Percentiles rank a stretch among this genome's conserved stretches.
phyloP scores from a whole-genome alignment of 2,888 invertebrate species.

The Mythimna lalbum region DNA sequence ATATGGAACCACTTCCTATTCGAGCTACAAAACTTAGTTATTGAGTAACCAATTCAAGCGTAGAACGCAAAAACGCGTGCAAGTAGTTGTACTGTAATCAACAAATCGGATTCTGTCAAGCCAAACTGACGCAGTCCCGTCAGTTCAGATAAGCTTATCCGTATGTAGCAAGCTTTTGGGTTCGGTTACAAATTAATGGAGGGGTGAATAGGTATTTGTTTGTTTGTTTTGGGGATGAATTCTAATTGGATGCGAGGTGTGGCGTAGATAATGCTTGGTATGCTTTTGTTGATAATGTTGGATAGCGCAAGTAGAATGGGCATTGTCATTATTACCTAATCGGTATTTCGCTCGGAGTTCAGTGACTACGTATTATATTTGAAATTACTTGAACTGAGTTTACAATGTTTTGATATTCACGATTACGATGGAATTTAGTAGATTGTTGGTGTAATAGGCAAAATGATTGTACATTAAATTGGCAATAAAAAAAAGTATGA shows the following conservation, averaged over 20 bases:
- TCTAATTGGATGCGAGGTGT: conserved; percentile 41
- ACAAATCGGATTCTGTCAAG: neutral
- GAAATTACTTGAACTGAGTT: neutral
- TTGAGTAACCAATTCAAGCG: no score
- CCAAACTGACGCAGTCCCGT: neutral
- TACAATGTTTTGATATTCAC: neutral
- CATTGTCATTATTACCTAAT: neutral
- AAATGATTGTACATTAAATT: neutral
- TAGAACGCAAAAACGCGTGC: no score
- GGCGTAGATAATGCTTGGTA: conserved; percentile 6
- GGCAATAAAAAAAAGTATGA: neutral
- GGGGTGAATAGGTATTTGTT: conserved; percentile 24
- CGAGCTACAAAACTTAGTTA: no score
- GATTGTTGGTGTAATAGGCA: neutral
- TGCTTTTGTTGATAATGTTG: conserved; percentile 38
- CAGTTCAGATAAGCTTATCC: neutral
- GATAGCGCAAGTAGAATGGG: neutral
- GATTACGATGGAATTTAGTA: neutral
- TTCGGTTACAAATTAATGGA: conserved; percentile 42
- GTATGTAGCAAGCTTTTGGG: neutral
- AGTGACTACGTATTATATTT: neutral
- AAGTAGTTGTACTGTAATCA: no score
- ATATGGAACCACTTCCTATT: no score
- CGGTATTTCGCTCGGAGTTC: conserved; percentile 16
- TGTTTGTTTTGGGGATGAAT: conserved; percentile 44